These are phyloP conservation scores for Argentina silus DNA, from an alignment of 2,797 vertebrate species.

Conservation along the genomic window DNA sequence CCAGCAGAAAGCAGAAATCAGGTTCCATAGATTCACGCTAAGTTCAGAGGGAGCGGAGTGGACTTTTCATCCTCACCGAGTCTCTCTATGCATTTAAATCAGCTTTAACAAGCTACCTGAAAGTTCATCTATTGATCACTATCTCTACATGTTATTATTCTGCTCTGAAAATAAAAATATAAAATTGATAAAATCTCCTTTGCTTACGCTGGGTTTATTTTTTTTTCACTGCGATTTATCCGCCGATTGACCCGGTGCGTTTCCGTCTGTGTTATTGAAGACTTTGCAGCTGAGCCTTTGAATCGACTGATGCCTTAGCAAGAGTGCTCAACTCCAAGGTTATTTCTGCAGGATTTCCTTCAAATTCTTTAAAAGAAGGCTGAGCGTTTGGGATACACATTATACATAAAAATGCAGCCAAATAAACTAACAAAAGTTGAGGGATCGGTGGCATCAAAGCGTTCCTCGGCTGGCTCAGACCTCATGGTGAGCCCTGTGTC, in stretches of 20 bases:
- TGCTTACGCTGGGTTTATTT: constrained; percentile 55
- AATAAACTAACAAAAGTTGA: constrained; percentile 81
- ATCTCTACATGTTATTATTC: constrained; percentile 64
- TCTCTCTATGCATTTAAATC: constrained; percentile 44
- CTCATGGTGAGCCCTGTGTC: constrained; percentile 73
- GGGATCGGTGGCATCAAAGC: constrained; percentile 80
- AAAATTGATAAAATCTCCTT: constrained; percentile 57
- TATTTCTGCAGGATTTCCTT: constrained; percentile 78
- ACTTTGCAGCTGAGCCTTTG: constrained; percentile 76
- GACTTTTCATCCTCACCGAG: constrained; percentile 39
- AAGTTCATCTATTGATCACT: constrained; percentile 54
- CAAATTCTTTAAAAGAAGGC: constrained; percentile 75
- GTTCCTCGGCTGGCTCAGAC: constrained; percentile 68
- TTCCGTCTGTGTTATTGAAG: constrained; percentile 72
- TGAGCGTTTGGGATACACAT: constrained; percentile 76
- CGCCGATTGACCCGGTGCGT: constrained; percentile 70
- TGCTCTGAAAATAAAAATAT: constrained; percentile 61
- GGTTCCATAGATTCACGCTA: constrained; percentile 41
- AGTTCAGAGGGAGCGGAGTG: constrained; percentile 34
- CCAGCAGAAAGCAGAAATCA: constrained; percentile 24
- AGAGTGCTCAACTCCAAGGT: constrained; percentile 74
- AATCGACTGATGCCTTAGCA: constrained; percentile 77
- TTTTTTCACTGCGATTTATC: constrained; percentile 67
- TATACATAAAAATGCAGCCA: constrained; percentile 79
- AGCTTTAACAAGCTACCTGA: constrained; percentile 53